phyloP scores from a whole-genome alignment of 2,888 invertebrate species.

The Catocala nupta region DNA sequence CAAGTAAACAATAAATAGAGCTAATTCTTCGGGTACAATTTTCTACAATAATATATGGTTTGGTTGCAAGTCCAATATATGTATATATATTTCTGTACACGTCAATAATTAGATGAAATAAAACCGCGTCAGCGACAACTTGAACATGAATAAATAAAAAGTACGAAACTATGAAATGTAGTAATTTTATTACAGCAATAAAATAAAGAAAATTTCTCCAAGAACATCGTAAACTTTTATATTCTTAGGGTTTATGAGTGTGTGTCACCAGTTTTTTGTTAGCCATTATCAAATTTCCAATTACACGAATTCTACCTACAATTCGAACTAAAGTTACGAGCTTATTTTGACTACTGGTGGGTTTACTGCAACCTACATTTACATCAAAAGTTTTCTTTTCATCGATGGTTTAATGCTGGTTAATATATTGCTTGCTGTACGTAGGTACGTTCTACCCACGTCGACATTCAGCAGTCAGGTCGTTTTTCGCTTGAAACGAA shows the following conservation, averaged over 20 bases:
- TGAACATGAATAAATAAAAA: constrained; percentile 41
- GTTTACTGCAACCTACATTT: not conserved
- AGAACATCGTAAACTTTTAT: constrained; percentile 58
- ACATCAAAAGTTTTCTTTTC: not conserved
- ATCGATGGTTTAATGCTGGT: not conserved
- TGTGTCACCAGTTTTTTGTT: constrained; percentile 54
- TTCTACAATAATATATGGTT: too few species aligned
- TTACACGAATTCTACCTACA: constrained; percentile 21
- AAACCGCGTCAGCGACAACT: constrained; percentile 24
- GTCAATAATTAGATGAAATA: not conserved
- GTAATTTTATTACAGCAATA: constrained; percentile 67
- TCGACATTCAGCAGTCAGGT: not conserved
- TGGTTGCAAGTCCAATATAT: too few species aligned
- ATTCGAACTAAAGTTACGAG: not conserved
- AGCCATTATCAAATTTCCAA: constrained; percentile 48
- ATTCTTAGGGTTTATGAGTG: constrained; percentile 57
- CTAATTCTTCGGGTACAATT: too few species aligned
- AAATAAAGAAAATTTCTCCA: constrained; percentile 61
- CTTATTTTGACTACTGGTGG: not conserved
- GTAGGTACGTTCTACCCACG: not conserved
- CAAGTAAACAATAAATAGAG: too few species aligned
- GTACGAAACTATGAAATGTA: constrained; percentile 52
- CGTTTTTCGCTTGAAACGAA: not conserved
- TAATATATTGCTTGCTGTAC: not conserved
- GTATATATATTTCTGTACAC: not conserved